A percentile compares a stretch with the other conserved stretches of the same genome.
Evolutionary conservation across 2,113 vertebrate species (phyloP).

Genomic region (human (Homo sapiens)): GRCh38 chr21:10030001-10030500

Average conservation of each 20-base stretch:
- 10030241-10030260: background rate
- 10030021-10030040: too few species aligned
- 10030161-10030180: background rate
- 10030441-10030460: too few species aligned
- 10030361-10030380: background rate
- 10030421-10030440: too few species aligned
- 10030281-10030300: background rate
- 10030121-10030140: background rate
- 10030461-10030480: too few species aligned
- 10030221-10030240: background rate
- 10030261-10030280: background rate
- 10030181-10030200: background rate
- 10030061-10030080: too few species aligned
- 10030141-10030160: background rate
- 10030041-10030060: too few species aligned
- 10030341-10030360: background rate
- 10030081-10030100: background rate
- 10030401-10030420: background rate
- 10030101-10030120: background rate
- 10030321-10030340: background rate
- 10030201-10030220: background rate
- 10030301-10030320: background rate
- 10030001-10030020: too few species aligned
- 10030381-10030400: background rate
- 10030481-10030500: too few species aligned